A percentile compares a stretch with the other conserved stretches of the same genome.
phyloP scores from a whole-genome alignment of 2,888 invertebrate genomes.

The Bugula neritina region DNA sequence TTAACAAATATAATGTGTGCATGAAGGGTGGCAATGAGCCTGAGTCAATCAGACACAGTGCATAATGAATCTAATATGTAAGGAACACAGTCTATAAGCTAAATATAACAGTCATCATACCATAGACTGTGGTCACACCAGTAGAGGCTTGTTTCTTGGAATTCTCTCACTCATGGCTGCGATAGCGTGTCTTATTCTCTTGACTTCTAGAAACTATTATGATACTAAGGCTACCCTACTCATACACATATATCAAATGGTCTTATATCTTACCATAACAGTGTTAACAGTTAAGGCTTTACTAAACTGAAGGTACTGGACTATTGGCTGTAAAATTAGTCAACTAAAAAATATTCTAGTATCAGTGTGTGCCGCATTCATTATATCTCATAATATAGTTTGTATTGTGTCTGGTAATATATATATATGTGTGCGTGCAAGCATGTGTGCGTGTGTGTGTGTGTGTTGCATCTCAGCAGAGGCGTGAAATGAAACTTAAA shows the following conservation, averaged over 20 bases:
- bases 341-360: slow-evolving; percentile 59
- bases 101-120: neutral
- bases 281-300: slow-evolving; percentile 80
- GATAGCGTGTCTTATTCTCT: slow-evolving; percentile 70
- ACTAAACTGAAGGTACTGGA: slow-evolving; percentile 64
- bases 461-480: too few species aligned
- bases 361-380: slow-evolving; percentile 82
- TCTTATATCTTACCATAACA: slow-evolving; percentile 77
- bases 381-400: slow-evolving; percentile 85
- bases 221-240: slow-evolving; percentile 80
- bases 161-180: slow-evolving; percentile 60
- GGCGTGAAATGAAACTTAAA: too few species aligned
- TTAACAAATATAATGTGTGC: too few species aligned
- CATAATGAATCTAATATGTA: too few species aligned
- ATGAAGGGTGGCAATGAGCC: too few species aligned
- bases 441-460: too few species aligned
- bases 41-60: too few species aligned
- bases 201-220: slow-evolving; percentile 64
- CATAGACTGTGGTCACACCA: slow-evolving; percentile 83
- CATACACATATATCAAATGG: slow-evolving; percentile 81
- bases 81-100: neutral
- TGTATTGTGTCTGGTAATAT: slow-evolving; percentile 90
- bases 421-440: too few species aligned
- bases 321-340: slow-evolving; percentile 33
- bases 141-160: slow-evolving; percentile 73